Percentiles rank a stretch among this genome's conserved stretches.
phyloP scores from a whole-genome alignment of 1,140 invertebrate species.

The Rhopalosiphum maidis region DNA sequence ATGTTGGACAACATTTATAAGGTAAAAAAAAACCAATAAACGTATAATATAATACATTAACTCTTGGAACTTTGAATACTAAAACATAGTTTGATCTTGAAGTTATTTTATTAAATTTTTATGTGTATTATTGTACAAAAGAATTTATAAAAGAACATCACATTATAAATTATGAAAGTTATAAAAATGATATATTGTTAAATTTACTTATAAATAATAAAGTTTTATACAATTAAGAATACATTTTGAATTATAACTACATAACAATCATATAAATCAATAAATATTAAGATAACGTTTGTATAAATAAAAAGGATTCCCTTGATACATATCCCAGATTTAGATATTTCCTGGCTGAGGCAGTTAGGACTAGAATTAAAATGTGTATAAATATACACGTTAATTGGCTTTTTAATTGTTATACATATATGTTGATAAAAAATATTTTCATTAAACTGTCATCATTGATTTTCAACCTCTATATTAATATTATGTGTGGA shows the following conservation, averaged over 20 bases:
- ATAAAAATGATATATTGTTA: background rate
- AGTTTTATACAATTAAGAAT: background rate
- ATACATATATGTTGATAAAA: background rate
- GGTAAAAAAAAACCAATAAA: background rate
- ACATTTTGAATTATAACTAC: background rate
- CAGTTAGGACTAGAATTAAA: background rate
- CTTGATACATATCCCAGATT: background rate
- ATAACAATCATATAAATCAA: background rate
- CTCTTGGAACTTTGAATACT: background rate
- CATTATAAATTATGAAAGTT: no score
- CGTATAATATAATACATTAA: background rate
- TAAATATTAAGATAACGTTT: background rate
- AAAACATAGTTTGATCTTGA: background rate
- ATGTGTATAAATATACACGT: no score
- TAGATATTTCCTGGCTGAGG: background rate
- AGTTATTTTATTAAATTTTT: background rate
- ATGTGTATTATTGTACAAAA: no score
- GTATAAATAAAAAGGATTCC: background rate
- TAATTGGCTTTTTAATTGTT: no score
- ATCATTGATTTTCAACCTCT: background rate
- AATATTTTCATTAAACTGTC: background rate
- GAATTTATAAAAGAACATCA: no score
- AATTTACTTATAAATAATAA: background rate
- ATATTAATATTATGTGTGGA: background rate
- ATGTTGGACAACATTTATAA: background rate